These are phyloP conservation scores for Prenolepis imparis DNA, from an alignment of 2,888 invertebrate genomes.

Conservation along the genomic window DNA sequence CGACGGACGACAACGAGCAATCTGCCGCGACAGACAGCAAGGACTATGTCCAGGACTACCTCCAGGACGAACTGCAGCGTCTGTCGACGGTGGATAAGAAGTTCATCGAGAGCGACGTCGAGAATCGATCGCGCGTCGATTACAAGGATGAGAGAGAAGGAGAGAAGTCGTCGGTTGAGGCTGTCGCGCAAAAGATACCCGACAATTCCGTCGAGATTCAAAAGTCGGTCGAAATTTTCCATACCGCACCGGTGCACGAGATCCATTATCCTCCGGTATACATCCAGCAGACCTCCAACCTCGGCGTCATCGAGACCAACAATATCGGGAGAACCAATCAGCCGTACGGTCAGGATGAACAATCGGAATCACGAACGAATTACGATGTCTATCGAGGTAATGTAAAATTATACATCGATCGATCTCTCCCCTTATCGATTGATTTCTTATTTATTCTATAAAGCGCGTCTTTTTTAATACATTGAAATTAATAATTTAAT, in stretches of 20 bases:
- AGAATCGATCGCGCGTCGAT: not conserved
- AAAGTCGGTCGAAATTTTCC: constrained; percentile 83
- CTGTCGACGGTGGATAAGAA: not conserved
- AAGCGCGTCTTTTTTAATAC: not conserved
- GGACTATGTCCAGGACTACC: constrained; percentile 40
- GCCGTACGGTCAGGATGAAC: not conserved
- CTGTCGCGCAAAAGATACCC: constrained; percentile 31
- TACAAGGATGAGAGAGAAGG: constrained; percentile 45
- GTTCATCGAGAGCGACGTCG: not conserved
- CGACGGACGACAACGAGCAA: constrained; percentile 51
- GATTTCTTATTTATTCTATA: not conserved
- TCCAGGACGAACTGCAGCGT: constrained; percentile 33
- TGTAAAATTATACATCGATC: not conserved
- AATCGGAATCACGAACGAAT: constrained; percentile 11
- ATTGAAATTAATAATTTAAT: too few species aligned
- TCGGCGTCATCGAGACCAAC: constrained; percentile 34
- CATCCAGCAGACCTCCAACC: constrained; percentile 65
- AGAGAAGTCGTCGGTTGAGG: constrained; percentile 50
- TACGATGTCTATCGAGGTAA: constrained; percentile 55
- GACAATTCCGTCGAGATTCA: constrained; percentile 80
- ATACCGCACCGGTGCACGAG: constrained; percentile 82
- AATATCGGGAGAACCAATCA: constrained; percentile 44
- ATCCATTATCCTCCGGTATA: constrained; percentile 81
- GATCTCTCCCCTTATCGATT: not conserved
- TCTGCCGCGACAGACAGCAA: constrained; percentile 21